Evolutionary conservation across 92 coral and sea anemone genomes (phyloP).

Genomic region (Ricordea florida): DNA sequence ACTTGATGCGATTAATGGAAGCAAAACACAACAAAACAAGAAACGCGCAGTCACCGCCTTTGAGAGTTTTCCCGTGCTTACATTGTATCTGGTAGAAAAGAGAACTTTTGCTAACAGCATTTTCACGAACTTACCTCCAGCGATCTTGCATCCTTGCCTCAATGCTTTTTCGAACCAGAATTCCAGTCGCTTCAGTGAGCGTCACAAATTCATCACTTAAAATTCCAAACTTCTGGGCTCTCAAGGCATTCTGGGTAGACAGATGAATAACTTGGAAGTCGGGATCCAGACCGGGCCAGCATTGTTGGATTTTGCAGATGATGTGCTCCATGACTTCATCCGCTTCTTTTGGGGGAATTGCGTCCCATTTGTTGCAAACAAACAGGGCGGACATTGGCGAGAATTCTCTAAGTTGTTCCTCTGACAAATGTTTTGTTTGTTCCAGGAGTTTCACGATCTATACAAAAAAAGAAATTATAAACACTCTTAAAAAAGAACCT

Average conservation of each 20-base stretch:
- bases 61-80: no score
- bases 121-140: conserved; percentile 23
- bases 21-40: background rate
- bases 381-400: conserved; percentile 32
- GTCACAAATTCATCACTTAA: conserved; percentile 19
- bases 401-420: conserved; percentile 2
- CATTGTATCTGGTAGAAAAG: no score
- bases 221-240: conserved; percentile 2
- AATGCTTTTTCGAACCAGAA: conserved; percentile 12
- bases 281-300: conserved; percentile 30
- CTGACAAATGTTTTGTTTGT: conserved; percentile 1
- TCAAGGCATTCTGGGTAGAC: conserved; percentile 38
- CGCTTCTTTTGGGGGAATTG: background rate
- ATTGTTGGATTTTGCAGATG: background rate
- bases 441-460: conserved; percentile 9
- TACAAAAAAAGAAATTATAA: background rate
- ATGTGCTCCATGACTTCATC: conserved; percentile 17
- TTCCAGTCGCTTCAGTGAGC: conserved; percentile 5
- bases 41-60: background rate
- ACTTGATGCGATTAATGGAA: no score
- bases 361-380: conserved; percentile 56
- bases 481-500: background rate
- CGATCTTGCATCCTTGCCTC: conserved; percentile 8
- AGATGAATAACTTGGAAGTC: conserved; percentile 17
- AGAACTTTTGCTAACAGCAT: no score